Evolutionary conservation across 1,140 invertebrate species (phyloP).

Genomic region (Sweltsa coloradensis): DNA sequence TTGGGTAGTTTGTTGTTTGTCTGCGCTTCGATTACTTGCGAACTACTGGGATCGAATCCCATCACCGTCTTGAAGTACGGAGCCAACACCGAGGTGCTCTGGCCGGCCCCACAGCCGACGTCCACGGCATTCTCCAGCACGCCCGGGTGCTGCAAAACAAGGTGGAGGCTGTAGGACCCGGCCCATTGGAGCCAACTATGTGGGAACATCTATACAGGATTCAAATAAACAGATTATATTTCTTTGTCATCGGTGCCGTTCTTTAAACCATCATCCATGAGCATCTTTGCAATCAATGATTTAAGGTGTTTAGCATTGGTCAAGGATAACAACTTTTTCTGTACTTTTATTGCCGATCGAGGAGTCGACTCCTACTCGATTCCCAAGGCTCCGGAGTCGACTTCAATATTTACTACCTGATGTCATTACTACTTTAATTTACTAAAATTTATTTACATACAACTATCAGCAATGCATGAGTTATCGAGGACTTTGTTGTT

Average conservation of each 20-base stretch:
- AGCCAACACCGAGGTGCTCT: slow-evolving; percentile 29
- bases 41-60: slow-evolving; percentile 29
- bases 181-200: neutral
- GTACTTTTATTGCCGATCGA: too few species aligned
- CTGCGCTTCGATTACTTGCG: slow-evolving; percentile 27
- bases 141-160: slow-evolving; percentile 13
- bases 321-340: too few species aligned
- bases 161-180: neutral
- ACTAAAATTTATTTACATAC: slow-evolving; percentile 3
- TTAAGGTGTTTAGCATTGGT: too few species aligned
- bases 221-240: neutral
- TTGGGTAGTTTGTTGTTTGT: slow-evolving; percentile 19
- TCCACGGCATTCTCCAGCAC: slow-evolving; percentile 24
- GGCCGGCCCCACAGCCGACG: slow-evolving; percentile 37
- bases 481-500: neutral
- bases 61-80: slow-evolving; percentile 29
- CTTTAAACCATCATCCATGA: too few species aligned
- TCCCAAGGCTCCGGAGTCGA: too few species aligned
- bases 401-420: too few species aligned
- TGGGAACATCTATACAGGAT: neutral
- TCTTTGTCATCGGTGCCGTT: too few species aligned
- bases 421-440: neutral
- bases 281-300: too few species aligned
- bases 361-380: too few species aligned
- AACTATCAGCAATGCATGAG: slow-evolving; percentile 8